Evolutionary conservation across 2,113 vertebrate genomes (phyloP).

Genomic region (Noturus placidus): DNA sequence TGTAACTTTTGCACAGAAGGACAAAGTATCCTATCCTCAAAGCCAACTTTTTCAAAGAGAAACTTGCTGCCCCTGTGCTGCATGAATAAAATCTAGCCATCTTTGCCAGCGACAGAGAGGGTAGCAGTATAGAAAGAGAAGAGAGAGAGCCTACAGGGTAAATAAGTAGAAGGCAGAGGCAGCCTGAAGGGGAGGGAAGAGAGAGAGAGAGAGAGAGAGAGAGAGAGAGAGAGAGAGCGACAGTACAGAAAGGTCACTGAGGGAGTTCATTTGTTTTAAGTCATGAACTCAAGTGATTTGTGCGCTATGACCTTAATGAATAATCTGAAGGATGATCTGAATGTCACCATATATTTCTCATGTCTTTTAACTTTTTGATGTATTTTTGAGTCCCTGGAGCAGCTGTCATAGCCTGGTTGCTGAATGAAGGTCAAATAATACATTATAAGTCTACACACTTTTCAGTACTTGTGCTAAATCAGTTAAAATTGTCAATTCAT

Average conservation of each 20-base stretch:
- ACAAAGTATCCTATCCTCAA: background rate
- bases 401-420: background rate
- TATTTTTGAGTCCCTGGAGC: background rate
- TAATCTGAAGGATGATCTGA: background rate
- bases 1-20: background rate
- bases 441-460: background rate
- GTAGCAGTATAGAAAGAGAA: background rate
- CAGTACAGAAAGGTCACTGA: background rate
- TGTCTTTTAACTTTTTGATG: background rate
- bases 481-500: background rate
- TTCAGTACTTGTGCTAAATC: background rate
- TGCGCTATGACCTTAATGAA: background rate
- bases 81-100: constrained; percentile 15
- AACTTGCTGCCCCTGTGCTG: background rate
- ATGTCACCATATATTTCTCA: background rate
- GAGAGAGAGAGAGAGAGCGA: background rate
- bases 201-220: background rate
- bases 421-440: background rate
- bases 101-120: background rate
- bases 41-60: background rate
- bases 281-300: background rate
- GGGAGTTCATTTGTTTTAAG: background rate
- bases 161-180: background rate
- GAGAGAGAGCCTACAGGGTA: background rate
- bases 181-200: background rate